Evolutionary conservation across 35 echinoderm and acorn worm species (phyloP).

Genomic region (Amphiura filiformis): DNA sequence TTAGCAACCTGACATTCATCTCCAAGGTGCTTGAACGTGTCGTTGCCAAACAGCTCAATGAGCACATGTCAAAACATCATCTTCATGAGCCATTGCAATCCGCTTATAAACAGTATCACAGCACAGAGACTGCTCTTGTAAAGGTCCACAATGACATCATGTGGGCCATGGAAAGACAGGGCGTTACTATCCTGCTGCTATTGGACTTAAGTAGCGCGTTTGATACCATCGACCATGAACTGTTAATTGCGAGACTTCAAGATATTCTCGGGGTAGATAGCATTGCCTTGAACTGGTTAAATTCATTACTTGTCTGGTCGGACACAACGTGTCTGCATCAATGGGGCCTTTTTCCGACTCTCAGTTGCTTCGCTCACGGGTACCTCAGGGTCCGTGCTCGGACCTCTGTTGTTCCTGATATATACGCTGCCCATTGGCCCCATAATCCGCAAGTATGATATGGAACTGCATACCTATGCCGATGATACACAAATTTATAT

Average conservation of each 20-base stretch:
- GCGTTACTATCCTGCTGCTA: constrained; percentile 16
- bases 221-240: constrained; percentile 27
- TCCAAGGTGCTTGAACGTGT: constrained; percentile 53
- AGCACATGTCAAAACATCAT: background rate
- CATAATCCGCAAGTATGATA: constrained; percentile 29
- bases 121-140: constrained; percentile 21
- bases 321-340: constrained; percentile 27
- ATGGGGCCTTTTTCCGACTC: constrained; percentile 25
- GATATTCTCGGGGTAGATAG: constrained; percentile 16
- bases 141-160: no score
- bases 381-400: constrained; percentile 75
- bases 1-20: constrained; percentile 49
- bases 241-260: constrained; percentile 34
- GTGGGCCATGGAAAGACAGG: constrained; percentile 17
- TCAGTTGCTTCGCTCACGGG: constrained; percentile 10
- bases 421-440: constrained; percentile 48
- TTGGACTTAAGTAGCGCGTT: constrained; percentile 30
- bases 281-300: background rate
- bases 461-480: constrained; percentile 48
- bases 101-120: constrained; percentile 20
- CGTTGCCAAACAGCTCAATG: constrained; percentile 24
- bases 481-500: constrained; percentile 73
- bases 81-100: background rate
- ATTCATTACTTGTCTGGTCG: constrained; percentile 49
- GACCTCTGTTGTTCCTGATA: constrained; percentile 45